Conservation (phyloP, 2,888 invertebrate species). For the Ceraclea dissimilis region DNA sequence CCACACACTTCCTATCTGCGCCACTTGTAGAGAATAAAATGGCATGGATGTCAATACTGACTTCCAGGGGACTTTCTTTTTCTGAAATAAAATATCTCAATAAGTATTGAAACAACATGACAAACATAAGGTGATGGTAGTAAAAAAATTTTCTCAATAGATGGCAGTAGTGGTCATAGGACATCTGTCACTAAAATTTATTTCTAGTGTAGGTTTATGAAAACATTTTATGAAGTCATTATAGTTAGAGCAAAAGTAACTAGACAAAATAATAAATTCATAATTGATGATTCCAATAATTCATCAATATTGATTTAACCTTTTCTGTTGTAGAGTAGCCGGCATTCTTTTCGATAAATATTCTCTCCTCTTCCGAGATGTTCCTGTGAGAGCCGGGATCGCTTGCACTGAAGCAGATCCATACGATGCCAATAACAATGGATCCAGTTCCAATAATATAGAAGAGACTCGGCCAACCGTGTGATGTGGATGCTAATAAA, state of each 20-base stretch:
- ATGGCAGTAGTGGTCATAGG: no score
- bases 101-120: no score
- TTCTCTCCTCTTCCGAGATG: slow-evolving; percentile 40
- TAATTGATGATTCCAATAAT: no score
- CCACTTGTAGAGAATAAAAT: background rate
- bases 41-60: background rate
- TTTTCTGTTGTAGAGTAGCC: background rate
- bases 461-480: slow-evolving; percentile 64
- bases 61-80: background rate
- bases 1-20: background rate
- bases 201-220: no score
- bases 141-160: no score
- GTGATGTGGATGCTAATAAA: slow-evolving; percentile 32
- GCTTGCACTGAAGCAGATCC: slow-evolving; percentile 41
- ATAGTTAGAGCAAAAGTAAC: no score
- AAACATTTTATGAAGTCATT: no score
- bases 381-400: slow-evolving; percentile 38
- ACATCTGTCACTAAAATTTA: no score
- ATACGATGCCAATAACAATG: slow-evolving; percentile 30
- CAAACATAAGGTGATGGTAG: no score
- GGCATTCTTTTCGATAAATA: slow-evolving; percentile 35
- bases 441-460: slow-evolving; percentile 51
- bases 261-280: no score
- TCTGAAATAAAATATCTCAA: background rate
- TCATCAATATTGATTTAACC: no score